Evolutionary conservation across 2,888 invertebrate species (phyloP).

Genomic region (Scrobipalpa atriplicella): DNA sequence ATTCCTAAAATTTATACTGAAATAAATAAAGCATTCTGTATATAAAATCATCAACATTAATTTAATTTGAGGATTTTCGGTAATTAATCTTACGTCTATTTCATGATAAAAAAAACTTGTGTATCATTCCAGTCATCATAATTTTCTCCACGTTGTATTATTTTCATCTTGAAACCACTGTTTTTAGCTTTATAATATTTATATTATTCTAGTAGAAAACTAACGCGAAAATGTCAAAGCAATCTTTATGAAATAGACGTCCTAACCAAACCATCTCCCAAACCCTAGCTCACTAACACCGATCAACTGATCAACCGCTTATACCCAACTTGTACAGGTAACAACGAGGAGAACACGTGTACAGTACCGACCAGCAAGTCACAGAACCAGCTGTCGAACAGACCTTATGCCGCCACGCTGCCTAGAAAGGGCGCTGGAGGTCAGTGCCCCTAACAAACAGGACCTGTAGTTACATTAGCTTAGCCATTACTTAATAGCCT

Average conservation of each 20-base stretch:
- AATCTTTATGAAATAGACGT: not conserved
- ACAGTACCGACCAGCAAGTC: constrained; percentile 79
- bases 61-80: not conserved
- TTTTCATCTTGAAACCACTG: no score
- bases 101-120: not conserved
- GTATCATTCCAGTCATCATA: no score
- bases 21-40: not conserved
- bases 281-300: not conserved
- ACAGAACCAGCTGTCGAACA: constrained; percentile 74
- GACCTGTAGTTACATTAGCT: no score
- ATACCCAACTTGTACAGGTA: constrained; percentile 42
- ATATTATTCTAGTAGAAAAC: no score
- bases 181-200: no score
- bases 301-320: constrained; percentile 10
- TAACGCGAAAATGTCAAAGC: not conserved
- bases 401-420: constrained; percentile 92
- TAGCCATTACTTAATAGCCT: no score
- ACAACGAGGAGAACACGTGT: constrained; percentile 61
- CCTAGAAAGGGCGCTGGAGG: constrained; percentile 89
- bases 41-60: not conserved
- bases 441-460: constrained; percentile 33
- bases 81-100: not conserved
- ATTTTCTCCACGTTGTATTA: no score
- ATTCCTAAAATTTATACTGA: not conserved
- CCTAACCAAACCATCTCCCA: not conserved